phyloP scores from a whole-genome alignment of 1,140 invertebrate genomes.

The Protaetia brevitarsis region DNA sequence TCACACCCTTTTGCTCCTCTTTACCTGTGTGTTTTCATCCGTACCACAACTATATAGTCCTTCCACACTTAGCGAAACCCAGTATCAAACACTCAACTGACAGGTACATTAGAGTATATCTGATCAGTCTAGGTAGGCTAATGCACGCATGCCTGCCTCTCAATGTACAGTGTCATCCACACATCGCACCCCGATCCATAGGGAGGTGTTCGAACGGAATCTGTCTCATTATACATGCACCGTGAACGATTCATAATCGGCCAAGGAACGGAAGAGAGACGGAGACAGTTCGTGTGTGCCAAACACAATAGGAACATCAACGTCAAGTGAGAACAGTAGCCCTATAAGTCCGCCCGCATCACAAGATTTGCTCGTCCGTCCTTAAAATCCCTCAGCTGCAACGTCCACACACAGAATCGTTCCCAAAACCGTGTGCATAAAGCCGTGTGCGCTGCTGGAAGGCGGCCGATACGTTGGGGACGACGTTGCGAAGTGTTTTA shows the following conservation, averaged over 20 bases:
- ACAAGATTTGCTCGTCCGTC: conserved; percentile 20
- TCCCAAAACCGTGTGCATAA: background rate
- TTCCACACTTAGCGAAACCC: conserved; percentile 15
- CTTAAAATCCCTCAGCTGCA: conserved; percentile 4
- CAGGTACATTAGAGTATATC: conserved; percentile 21
- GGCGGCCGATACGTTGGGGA: background rate
- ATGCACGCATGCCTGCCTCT: conserved; percentile 20
- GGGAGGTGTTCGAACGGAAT: background rate
- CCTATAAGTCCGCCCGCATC: background rate
- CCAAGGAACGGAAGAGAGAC: background rate
- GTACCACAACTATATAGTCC: too few relatives aligned
- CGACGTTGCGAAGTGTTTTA: background rate
- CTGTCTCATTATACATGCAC: background rate
- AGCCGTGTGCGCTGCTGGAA: background rate
- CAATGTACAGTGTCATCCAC: conserved; percentile 18
- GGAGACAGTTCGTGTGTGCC: background rate
- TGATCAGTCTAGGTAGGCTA: conserved; percentile 15
- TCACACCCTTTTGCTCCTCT: too few relatives aligned
- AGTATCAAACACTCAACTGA: conserved; percentile 19
- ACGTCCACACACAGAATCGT: background rate
- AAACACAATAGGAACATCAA: conserved; percentile 17
- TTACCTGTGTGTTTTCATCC: too few relatives aligned
- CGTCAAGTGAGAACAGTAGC: conserved; percentile 22
- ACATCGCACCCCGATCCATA: background rate
- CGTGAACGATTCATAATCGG: background rate